Conservation (phyloP, 2,113 vertebrate genomes). For the Athene noctua region DNA sequence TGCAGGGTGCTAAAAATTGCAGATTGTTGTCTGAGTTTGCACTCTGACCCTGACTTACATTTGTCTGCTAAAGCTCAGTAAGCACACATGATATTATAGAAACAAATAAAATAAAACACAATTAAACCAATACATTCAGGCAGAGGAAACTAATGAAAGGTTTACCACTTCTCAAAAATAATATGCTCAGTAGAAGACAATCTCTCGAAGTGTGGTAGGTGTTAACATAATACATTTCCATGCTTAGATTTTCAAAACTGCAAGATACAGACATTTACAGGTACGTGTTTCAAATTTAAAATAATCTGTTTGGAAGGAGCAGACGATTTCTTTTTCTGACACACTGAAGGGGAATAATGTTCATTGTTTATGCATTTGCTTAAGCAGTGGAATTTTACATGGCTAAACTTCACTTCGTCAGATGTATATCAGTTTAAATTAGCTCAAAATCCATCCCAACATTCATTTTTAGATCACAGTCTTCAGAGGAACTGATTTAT, state of each 20-base stretch:
- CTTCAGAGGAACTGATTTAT: constrained; percentile 34
- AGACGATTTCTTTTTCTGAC: constrained; percentile 29
- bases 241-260: constrained; percentile 13
- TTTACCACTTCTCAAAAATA: not conserved
- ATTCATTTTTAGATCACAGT: constrained; percentile 28
- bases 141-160: not conserved
- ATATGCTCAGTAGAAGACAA: not conserved
- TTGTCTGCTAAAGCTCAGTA: not conserved
- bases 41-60: not conserved
- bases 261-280: constrained; percentile 7
- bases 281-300: constrained; percentile 41
- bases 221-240: not conserved
- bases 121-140: not conserved
- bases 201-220: not conserved
- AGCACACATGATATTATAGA: not conserved
- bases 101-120: constrained; percentile 14
- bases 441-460: constrained; percentile 12
- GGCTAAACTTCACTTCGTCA: constrained; percentile 18
- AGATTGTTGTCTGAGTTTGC: not conserved
- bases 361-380: constrained; percentile 29
- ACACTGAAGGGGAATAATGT: constrained; percentile 16
- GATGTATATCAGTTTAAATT: constrained; percentile 24
- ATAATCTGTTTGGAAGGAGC: not conserved
- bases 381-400: constrained; percentile 17
- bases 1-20: not conserved